phyloP scores from a whole-genome alignment of 1,140 invertebrate species.

The Brachystomella parvula region DNA sequence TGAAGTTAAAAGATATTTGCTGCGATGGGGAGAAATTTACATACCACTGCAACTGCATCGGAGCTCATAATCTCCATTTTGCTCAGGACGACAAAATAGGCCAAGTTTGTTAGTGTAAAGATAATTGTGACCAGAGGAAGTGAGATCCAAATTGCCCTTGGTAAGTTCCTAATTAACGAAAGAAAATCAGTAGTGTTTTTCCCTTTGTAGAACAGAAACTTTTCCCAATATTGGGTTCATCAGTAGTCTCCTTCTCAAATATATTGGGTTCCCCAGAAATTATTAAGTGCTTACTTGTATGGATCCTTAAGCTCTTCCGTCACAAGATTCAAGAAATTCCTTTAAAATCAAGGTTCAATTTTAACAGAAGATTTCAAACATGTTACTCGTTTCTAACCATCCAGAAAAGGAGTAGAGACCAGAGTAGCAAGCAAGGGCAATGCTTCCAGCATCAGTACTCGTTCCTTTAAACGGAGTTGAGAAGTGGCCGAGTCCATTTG shows the following conservation, averaged over 20 bases:
- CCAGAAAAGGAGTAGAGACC: conserved; percentile 63
- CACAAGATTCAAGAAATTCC: conserved; percentile 94
- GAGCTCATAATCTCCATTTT: conserved; percentile 71
- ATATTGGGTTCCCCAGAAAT: too few species aligned
- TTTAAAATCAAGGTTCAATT: conserved; percentile 43
- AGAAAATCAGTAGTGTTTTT: conserved; percentile 27
- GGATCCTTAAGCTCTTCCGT: conserved; percentile 93
- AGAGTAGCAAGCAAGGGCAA: conserved; percentile 57
- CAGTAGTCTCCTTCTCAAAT: neutral
- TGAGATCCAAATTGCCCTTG: conserved; percentile 87
- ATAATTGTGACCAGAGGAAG: conserved; percentile 80
- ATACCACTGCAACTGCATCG: conserved; percentile 89
- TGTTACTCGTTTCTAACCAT: too few species aligned
- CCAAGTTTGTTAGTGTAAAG: conserved; percentile 86
- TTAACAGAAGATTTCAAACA: too few species aligned
- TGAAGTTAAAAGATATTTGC: too few species aligned
- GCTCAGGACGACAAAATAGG: conserved; percentile 84
- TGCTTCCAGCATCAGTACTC: conserved; percentile 46
- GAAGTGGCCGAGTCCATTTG: conserved; percentile 50
- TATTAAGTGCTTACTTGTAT: conserved; percentile 64
- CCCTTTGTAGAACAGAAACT: too few species aligned
- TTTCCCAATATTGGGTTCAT: neutral
- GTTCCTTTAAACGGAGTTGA: conserved; percentile 50
- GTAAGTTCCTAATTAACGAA: conserved; percentile 79
- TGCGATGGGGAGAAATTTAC: too few species aligned